Base-by-base conservation (phyloP, 2,888 invertebrate genomes). In the Chorisops tibialis region DNA sequence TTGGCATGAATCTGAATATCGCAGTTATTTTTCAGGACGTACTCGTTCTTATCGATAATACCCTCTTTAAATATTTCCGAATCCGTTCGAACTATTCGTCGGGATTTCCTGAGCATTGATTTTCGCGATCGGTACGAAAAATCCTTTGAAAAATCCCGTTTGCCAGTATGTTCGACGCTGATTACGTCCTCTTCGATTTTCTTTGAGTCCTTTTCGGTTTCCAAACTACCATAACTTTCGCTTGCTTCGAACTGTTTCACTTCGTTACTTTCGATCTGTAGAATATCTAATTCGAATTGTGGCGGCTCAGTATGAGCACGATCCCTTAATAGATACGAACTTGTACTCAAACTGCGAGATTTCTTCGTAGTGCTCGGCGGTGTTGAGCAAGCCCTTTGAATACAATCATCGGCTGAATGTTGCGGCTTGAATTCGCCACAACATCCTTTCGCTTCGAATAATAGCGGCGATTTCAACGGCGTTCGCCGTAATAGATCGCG, bases 1-100 rank as follows among this genome's bases (percentile, higher is more conserved):
- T 63, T 51, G 4, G 61, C 45, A 39, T 67, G 65, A 18, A 67
- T 64, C 63, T 67, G 65, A 45, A 65, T 63, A 54, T 65, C 65
- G 5, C 48, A 50, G 38, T 62, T 65, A 24, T 59, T 59, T 51
- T 41, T 39, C n/a, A 64, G 61, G 19, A 63, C 16, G 14, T 61
- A 56, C 47, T 61, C 59, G 35, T 62, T 61, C 16, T 58, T 51
- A 37, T 61, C 59, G 37, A 59, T 41, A 11, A 63, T 65, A 19
- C 66, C 61, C 21, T 68, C 68, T 16, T 47, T 52, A 16, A 68
- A 63, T 4, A 68, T 58, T 66, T 68, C 68, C 1, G 69, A 69
- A 59, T 69, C 69, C 2, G 69, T 67, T 43, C 67, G 61, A 19
- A 68, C 62, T 21, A 69, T 67, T 24, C 67, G 50, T 45, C 61